Percentiles rank a stretch among this genome's conserved stretches.
These are phyloP conservation scores for Neelides sp. DNA, from an alignment of 1,140 invertebrate species.

Conservation along the genomic window DNA sequence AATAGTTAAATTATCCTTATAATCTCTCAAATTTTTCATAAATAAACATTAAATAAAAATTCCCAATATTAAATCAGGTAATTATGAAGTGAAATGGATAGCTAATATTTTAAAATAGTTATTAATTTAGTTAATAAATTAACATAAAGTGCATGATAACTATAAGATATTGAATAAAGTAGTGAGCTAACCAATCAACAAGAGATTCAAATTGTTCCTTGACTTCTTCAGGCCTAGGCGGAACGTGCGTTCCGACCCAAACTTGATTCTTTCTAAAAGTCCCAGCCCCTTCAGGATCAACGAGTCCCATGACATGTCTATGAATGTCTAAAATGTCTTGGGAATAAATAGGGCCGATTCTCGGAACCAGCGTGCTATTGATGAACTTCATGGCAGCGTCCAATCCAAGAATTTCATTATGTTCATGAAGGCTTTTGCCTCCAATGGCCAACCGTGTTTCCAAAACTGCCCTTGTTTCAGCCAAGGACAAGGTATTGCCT, in stretches of 20 bases:
- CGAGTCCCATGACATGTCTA: constrained; percentile 78
- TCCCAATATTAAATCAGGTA: too few species aligned
- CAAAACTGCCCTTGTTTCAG: constrained; percentile 78
- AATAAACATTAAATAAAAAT: too few species aligned
- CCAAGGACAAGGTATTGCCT: constrained; percentile 91
- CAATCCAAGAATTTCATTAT: constrained; percentile 89
- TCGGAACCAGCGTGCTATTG: constrained; percentile 58
- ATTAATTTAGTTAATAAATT: constrained; percentile 6
- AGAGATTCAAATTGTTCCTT: constrained; percentile 73
- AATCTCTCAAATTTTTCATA: too few species aligned
- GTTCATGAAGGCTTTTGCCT: constrained; percentile 89
- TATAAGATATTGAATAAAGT: constrained; percentile 33
- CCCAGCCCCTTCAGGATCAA: constrained; percentile 77
- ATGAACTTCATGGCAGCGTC: constrained; percentile 92
- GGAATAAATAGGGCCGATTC: constrained; percentile 56
- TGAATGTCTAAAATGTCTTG: constrained; percentile 89
- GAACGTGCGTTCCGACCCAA: constrained; percentile 81
- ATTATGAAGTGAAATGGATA: too few species aligned
- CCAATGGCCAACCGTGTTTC: constrained; percentile 84
- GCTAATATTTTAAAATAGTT: too few species aligned
- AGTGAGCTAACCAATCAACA: constrained; percentile 52
- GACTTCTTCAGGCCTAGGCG: constrained; percentile 68
- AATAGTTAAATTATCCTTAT: too few species aligned
- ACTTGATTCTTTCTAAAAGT: constrained; percentile 73
- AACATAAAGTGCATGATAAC: background rate